A percentile compares a stretch with the other conserved stretches of the same genome.
These are phyloP conservation scores for Porites lobata DNA, from an alignment of 92 coral and sea anemone genomes.

Conservation along the genomic window DNA sequence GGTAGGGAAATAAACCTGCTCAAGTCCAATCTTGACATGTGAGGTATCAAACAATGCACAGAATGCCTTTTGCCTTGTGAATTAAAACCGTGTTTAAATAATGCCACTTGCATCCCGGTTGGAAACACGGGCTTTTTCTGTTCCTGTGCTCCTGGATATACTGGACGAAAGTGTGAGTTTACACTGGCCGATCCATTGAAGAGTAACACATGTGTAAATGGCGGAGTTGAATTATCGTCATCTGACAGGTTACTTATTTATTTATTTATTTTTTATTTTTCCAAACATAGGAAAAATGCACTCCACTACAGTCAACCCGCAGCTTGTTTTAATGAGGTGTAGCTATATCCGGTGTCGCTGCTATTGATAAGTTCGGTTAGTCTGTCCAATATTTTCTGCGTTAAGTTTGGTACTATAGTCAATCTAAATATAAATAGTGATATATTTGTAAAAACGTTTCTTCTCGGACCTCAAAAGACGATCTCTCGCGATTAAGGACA, in stretches of 20 bases:
- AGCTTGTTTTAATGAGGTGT: too few relatives aligned
- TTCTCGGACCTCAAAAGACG: too few relatives aligned
- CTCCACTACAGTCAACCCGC: too few relatives aligned
- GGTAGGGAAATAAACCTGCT: constrained; percentile 76
- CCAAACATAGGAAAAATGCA: too few relatives aligned
- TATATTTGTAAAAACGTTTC: too few relatives aligned
- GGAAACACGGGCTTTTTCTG: constrained; percentile 81
- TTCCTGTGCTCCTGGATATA: constrained; percentile 81
- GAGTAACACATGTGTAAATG: constrained; percentile 80
- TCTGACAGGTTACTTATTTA: constrained; percentile 39
- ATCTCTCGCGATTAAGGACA: too few relatives aligned
- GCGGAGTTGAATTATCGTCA: constrained; percentile 77
- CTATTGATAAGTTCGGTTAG: too few relatives aligned
- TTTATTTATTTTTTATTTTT: too few relatives aligned
- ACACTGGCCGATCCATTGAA: constrained; percentile 73
- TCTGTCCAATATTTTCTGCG: too few relatives aligned
- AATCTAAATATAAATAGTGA: too few relatives aligned
- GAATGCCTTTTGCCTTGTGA: constrained; percentile 83
- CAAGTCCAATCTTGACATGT: constrained; percentile 66
- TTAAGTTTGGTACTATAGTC: too few relatives aligned
- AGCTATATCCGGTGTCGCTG: too few relatives aligned
- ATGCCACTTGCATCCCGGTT: constrained; percentile 82
- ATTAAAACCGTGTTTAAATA: constrained; percentile 73
- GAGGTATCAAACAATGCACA: constrained; percentile 72
- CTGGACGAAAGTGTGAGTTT: constrained; percentile 93